Evolutionary conservation across 2,797 vertebrate genomes (phyloP), one percentile per base, ranked within the genome.

Genomic region (Sternarchorhynchus goeldii): DNA sequence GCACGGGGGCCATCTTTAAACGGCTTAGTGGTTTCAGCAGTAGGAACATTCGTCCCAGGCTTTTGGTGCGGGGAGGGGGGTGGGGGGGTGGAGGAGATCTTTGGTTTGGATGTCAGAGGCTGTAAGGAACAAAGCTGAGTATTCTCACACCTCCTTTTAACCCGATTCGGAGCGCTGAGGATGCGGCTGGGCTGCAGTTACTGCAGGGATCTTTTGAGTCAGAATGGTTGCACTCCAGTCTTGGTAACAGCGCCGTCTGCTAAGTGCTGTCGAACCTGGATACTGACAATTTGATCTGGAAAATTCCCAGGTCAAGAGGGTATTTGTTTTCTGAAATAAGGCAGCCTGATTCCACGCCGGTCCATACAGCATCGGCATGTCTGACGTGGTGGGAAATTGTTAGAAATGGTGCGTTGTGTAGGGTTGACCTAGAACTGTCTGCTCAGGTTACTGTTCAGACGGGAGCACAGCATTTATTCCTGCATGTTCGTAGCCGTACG

Each of bases 341-440:
- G 20, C 16, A 16, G 5, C 16, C 14, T 5, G 18, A 14, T 34
- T 60, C 31, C 17, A 18, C 17, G 5, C 34, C 16, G 16, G 45
- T 70, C 5, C 18, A 45, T 36, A 12, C 73, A 79, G 5, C 60
- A 57, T 70, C 8, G 12, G 21, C 50, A 36, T 21, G 63, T 75
- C 79, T 65, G 81, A 58, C 65, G 76, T 76, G 79, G 62, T 71
- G 21, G 36, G 65, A 65, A 81, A 81, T 39, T 79, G 59, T 85
- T 86, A 78, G 77, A 87, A 87, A 86, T 77, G 72, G 83, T 85
- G 73, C 87, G 73, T 89, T 88, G 86, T 85, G 83, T 84, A 84
- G 87, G 89, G 80, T 73, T 93, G 90, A 89, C 83, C 87, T 87
- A 86, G 79, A 89, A 89, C 81, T 84, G 76, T 89, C 86, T 87